Evolutionary conservation across 2,888 invertebrate species (phyloP).

Genomic region (Agrypnus murinus): DNA sequence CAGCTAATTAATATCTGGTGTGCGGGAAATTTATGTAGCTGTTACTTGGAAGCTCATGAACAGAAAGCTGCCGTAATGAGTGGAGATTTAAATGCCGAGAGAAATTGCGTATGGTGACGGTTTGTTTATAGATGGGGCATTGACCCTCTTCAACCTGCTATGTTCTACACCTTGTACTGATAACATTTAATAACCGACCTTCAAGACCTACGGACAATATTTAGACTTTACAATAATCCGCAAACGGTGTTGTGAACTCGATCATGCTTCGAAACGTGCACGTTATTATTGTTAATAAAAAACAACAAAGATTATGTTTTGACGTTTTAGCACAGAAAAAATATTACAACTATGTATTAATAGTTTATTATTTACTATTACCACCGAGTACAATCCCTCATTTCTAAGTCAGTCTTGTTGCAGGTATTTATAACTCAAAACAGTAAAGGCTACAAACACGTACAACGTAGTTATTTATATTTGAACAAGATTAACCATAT

Average conservation of each 20-base stretch:
- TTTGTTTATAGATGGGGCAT: slow-evolving; percentile 45
- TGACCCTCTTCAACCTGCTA: slow-evolving; percentile 44
- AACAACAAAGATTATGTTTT: not conserved
- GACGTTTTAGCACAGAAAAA: not conserved
- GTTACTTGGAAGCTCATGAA: slow-evolving; percentile 23
- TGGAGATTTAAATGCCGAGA: slow-evolving; percentile 30
- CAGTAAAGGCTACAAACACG: no score
- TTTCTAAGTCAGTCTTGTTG: no score
- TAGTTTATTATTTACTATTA: no score
- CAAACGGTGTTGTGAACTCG: not conserved
- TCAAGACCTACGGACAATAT: slow-evolving; percentile 23
- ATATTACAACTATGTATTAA: no score
- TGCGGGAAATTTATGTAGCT: slow-evolving; percentile 39
- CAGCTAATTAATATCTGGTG: slow-evolving; percentile 44
- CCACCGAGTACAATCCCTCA: no score
- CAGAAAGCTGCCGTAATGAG: slow-evolving; percentile 36
- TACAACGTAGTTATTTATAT: no score
- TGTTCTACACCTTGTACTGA: slow-evolving; percentile 22
- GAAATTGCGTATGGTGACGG: slow-evolving; percentile 29
- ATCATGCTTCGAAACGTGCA: slow-evolving; percentile 4
- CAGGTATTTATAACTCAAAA: no score
- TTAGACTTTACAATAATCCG: slow-evolving; percentile 1
- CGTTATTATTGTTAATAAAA: not conserved
- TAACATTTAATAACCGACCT: slow-evolving; percentile 43
- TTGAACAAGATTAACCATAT: no score